Conservation (phyloP, 2,113 vertebrate genomes). For the Miniopterus natalensis region DNA sequence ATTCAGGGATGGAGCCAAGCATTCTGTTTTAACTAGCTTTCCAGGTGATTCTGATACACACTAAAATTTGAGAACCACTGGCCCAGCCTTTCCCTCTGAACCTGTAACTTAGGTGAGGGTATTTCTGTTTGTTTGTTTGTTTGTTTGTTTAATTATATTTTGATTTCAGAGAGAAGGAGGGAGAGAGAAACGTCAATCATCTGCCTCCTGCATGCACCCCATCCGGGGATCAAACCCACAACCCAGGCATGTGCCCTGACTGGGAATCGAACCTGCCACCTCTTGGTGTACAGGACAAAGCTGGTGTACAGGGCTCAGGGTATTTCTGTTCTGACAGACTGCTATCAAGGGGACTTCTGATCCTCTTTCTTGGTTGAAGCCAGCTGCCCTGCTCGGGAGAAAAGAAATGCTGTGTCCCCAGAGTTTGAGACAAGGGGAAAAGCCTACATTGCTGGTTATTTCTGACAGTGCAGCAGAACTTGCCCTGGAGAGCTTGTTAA, state of each 20-base stretch:
- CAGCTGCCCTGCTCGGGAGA: neutral
- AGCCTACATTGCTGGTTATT: constrained; percentile 31
- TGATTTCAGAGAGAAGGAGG: neutral
- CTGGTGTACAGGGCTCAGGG: neutral
- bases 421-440: constrained; percentile 44
- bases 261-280: neutral
- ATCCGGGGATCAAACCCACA: no score
- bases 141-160: neutral
- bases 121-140: neutral
- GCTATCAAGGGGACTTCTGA: constrained; percentile 55
- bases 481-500: constrained; percentile 62
- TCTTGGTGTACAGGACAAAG: neutral
- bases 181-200: neutral
- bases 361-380: neutral
- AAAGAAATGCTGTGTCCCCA: constrained; percentile 29
- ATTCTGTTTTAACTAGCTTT: neutral
- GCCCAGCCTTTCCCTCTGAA: constrained; percentile 4
- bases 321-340: constrained; percentile 57
- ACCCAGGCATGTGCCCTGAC: neutral
- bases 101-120: neutral
- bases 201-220: no score
- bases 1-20: neutral
- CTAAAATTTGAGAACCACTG: neutral
- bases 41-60: neutral
- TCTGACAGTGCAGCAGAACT: constrained; percentile 42